Evolutionary conservation across 2,113 vertebrate genomes (phyloP), one percentile per base, ranked within the genome.

Genomic region (Oplegnathus fasciatus): DNA sequence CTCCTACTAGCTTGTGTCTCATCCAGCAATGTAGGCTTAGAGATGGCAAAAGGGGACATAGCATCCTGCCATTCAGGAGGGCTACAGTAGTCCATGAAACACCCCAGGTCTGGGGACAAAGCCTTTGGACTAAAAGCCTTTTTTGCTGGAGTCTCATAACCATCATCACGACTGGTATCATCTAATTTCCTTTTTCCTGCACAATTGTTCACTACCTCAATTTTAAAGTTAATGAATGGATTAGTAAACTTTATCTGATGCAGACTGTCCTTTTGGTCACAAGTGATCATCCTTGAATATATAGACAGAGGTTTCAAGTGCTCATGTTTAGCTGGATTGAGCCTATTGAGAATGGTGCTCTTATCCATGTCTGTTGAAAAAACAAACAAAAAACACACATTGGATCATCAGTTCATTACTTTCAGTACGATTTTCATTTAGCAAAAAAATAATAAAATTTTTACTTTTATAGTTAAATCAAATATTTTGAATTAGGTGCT

Each of bases 21-120:
- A 46, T 50, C 37, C 7, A 37, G 26, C 22, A 55, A 22, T 20
- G n/a, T 20, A 15, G 55, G 37, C 9, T 24, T n/a, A 0, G 72
- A 71, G 10, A 13, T 4, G 32, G 2, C 17, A 55, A 32, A 37
- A 20, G 82, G 20, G 15, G 30, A 89, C 28, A n/a, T 2, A 0
- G 44, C 81, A n/a, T 82, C 34, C 8, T 22, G 18, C 40, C 26
- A 20, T n/a, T 18, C 24, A 58, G n/a, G 10, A 44, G 57, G 44
- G 22, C 75, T 75, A 10, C 20, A 50, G 10, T 28, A 80, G 24
- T 90, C 90, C 37, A 83, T 26, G 30, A 88, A 84, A 71, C 88
- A 91, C 1, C 86, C 87, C 0, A 79, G 70, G 26, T 93, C 93
- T 37, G 89, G 91, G n/a, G 92, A 92, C 26, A 82, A 20, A 42